These are phyloP conservation scores for Cantharis lateralis DNA, from an alignment of 2,888 invertebrate species.

Conservation along the genomic window DNA sequence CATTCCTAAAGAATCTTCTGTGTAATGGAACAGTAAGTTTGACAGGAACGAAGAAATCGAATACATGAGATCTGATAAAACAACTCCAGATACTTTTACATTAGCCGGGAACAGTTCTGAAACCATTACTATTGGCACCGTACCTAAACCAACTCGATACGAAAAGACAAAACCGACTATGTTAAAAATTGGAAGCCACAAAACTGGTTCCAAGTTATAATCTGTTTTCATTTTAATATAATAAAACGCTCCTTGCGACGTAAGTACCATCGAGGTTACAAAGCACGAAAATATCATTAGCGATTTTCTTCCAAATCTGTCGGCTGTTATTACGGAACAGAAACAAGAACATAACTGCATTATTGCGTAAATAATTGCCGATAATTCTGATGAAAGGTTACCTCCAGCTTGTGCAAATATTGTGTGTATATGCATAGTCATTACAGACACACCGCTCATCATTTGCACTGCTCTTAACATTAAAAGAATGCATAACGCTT, in stretches of 20 bases:
- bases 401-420: constrained; percentile 25
- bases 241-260: constrained; percentile 21
- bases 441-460: constrained; percentile 24
- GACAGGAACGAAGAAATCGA: constrained; percentile 26
- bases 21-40: constrained; percentile 23
- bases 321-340: constrained; percentile 16
- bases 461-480: constrained; percentile 25
- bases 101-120: constrained; percentile 30
- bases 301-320: constrained; percentile 27
- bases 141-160: constrained; percentile 29
- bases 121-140: constrained; percentile 32
- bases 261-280: constrained; percentile 15
- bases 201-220: constrained; percentile 3
- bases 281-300: constrained; percentile 28
- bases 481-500: constrained; percentile 24
- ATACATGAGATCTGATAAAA: constrained; percentile 28
- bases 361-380: constrained; percentile 15
- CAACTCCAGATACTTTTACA: constrained; percentile 33
- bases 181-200: constrained; percentile 20
- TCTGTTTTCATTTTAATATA: constrained; percentile 17
- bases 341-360: constrained; percentile 23
- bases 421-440: constrained; percentile 28
- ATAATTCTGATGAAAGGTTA: constrained; percentile 3
- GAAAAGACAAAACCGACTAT: constrained; percentile 26
- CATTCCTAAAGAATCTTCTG: constrained; percentile 26